phyloP scores from a whole-genome alignment of 23 tunicate genomes.

The Halocynthia roretzi region DNA sequence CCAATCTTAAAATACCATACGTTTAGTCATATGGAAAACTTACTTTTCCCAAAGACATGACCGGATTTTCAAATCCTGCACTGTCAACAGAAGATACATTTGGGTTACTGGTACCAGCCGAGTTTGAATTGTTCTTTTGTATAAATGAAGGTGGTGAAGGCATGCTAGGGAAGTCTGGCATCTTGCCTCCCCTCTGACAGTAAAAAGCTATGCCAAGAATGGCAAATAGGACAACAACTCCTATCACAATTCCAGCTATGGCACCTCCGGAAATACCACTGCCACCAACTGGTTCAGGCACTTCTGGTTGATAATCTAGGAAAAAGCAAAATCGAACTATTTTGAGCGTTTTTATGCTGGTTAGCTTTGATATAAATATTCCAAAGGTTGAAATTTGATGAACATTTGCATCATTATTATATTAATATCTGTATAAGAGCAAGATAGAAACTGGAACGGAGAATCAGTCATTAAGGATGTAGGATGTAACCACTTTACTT shows the following conservation, averaged over 20 bases:
- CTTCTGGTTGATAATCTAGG: not conserved
- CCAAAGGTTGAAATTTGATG: too few relatives aligned
- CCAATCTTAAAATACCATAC: too few relatives aligned
- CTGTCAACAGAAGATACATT: not conserved
- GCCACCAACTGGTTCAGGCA: not conserved
- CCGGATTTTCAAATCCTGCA: slow-evolving; percentile 77
- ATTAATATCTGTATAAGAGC: too few relatives aligned
- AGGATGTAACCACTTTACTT: too few relatives aligned
- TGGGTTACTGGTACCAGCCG: not conserved
- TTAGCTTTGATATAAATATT: too few relatives aligned
- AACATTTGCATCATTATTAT: too few relatives aligned
- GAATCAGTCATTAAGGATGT: too few relatives aligned
- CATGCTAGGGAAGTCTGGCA: slow-evolving; percentile 20
- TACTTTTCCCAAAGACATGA: slow-evolving; percentile 11
- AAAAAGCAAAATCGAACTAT: not conserved
- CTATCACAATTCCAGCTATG: slow-evolving; percentile 49
- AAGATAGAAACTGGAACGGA: too few relatives aligned
- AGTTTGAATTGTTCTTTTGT: slow-evolving; percentile 1
- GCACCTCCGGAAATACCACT: slow-evolving; percentile 52
- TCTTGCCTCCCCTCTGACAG: slow-evolving; percentile 22
- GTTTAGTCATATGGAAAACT: slow-evolving; percentile 2
- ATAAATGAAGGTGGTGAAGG: slow-evolving; percentile 30
- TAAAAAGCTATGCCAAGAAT: slow-evolving; percentile 30
- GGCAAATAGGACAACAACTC: slow-evolving; percentile 25
- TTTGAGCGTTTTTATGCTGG: too few relatives aligned